Base-by-base conservation (phyloP, 2,797 vertebrate genomes). In the Intellagama lesueurii region DNA sequence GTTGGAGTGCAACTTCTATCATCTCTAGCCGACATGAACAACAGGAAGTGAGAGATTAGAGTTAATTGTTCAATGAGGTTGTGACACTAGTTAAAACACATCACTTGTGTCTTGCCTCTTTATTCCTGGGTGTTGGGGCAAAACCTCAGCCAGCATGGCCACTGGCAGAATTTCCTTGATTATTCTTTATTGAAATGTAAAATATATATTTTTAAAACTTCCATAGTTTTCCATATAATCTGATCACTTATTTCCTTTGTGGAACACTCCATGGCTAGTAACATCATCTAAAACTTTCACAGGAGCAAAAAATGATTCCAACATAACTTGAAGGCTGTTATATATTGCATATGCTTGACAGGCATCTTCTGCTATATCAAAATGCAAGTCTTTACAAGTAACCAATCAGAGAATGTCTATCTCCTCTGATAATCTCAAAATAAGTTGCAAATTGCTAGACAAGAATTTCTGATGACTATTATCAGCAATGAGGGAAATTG, bases 401-500 rank as follows among this genome's bases (percentile, higher is more conserved):
- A 76, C 89, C 72, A 83, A 83, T 87, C 73, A 87, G 28, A 56
- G 30, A 77, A 47, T 44, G 49, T 87, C 80, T 56, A 32, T 90
- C 47, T 77, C 72, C 64, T 90, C 60, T 64, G 89, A 90, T 87
- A 90, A 90, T 70, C 56, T 90, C 80, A 56, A 83, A 90, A 90
- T 60, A 87, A 90, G 85, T 77, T 83, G 85, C 79, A 90, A 87
- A 90, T 87, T 87, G 89, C 72, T 86, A 69, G 60, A 52, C 22
- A 69, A 49, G 79, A 69, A 90, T 86, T 87, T 69, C 84, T 87
- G 89, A 87, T 87, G 64, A 70, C 85, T 90, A 78, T 87, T 87
- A 87, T 90, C 85, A 90, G 89, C 72, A 82, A 82, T 19, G 80
- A 90, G 73, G 64, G 79, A 90, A 87, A 90, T 83, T 83, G 89